Percentiles rank a stretch among this genome's conserved stretches.
Conservation (phyloP, 2,113 vertebrate species). For the Xiphorhynchus elegans region DNA sequence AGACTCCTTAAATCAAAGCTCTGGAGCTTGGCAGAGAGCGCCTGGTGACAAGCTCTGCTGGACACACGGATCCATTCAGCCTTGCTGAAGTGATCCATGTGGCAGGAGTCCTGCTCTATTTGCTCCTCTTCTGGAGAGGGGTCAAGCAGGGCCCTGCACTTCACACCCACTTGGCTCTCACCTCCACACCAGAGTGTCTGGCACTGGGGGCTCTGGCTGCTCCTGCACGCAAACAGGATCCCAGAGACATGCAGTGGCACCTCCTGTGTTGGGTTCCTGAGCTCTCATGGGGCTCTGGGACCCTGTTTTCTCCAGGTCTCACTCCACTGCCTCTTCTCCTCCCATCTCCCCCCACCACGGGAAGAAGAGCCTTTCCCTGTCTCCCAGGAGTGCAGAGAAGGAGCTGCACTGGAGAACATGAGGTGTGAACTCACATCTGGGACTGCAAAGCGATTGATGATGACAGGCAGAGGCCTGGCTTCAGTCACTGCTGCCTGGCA, state of each 20-base stretch:
- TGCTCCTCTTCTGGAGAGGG: neutral
- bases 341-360: fast-evolving
- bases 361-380: neutral
- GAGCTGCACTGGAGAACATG: neutral
- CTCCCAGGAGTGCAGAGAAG: neutral
- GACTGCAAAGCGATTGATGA: slow-evolving; percentile 17
- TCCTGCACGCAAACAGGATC: fast-evolving
- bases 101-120: neutral
- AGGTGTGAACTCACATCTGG: neutral
- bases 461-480: slow-evolving; percentile 29
- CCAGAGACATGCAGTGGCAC: neutral
- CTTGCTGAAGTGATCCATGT: neutral
- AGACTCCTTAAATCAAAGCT: slow-evolving; percentile 21
- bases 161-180: neutral
- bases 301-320: neutral
- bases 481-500: slow-evolving; percentile 23
- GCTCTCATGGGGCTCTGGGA: neutral
- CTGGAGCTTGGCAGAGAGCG: neutral
- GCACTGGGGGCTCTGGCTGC: fast-evolving
- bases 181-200: neutral
- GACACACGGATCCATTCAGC: neutral
- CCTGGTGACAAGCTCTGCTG: neutral
- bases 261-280: neutral
- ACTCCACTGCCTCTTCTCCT: neutral
- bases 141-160: neutral